These are phyloP conservation scores for Mus caroli DNA, from an alignment of 2,797 vertebrate species.

Conservation along the genomic window DNA sequence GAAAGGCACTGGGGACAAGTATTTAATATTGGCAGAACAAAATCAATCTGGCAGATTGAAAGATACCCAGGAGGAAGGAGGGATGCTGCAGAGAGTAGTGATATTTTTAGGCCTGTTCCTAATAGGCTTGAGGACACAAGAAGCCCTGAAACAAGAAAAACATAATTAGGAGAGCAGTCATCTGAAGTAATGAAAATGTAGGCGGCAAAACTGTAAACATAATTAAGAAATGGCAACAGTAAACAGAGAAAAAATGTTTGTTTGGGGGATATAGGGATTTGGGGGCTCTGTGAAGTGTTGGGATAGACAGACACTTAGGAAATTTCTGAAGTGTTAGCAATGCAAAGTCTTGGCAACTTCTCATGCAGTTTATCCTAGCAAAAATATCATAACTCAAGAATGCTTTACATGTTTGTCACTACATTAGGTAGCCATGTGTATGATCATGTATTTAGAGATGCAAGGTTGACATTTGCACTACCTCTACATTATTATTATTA, in stretches of 20 bases:
- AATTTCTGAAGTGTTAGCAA: accelerated
- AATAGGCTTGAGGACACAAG: neutral
- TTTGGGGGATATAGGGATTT: accelerated
- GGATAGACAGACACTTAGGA: neutral
- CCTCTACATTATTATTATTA: neutral
- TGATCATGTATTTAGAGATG: neutral
- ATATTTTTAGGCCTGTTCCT: neutral
- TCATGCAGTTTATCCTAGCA: neutral
- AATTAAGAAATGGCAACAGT: neutral
- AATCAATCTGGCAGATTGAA: neutral
- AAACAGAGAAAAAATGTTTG: neutral
- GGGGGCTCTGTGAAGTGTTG: accelerated
- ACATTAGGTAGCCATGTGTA: neutral
- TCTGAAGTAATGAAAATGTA: neutral
- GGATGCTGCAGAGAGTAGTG: neutral
- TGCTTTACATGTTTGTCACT: neutral
- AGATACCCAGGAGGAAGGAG: neutral
- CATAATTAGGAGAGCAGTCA: neutral
- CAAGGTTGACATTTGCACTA: neutral
- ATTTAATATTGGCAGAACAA: neutral
- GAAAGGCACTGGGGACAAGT: neutral
- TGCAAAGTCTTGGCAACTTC: neutral
- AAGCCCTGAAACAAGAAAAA: neutral
- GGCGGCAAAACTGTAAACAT: neutral
- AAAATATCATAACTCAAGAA: neutral